phyloP scores from a whole-genome alignment of 2,113 vertebrate genomes.

The Mustela lutreola region DNA sequence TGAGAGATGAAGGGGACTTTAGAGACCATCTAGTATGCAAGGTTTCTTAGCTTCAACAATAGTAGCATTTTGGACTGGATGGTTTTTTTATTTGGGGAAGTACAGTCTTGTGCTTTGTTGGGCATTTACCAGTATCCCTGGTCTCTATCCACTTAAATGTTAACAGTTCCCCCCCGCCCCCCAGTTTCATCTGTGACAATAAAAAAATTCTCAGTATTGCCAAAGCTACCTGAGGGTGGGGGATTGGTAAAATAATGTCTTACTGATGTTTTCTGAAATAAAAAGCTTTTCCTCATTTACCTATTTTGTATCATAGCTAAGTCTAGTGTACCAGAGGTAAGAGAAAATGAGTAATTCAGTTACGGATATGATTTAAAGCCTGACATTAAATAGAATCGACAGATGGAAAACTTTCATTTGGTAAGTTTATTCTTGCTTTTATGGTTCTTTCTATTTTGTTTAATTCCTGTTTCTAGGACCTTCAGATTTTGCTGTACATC shows the following conservation, averaged over 20 bases:
- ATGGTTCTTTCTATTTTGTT: constrained; percentile 11
- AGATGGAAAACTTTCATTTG: not conserved
- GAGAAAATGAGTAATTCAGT: not conserved
- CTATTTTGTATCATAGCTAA: not conserved
- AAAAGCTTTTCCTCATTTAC: not conserved
- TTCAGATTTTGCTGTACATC: not conserved
- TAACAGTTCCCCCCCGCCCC: not conserved
- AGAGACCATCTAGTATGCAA: not conserved
- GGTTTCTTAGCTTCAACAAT: not conserved
- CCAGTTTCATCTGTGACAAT: not conserved
- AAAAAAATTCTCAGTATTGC: not conserved
- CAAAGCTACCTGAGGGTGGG: not conserved
- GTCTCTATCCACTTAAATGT: not conserved
- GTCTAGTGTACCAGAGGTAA: not conserved
- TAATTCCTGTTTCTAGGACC: not conserved
- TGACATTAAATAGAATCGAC: not conserved
- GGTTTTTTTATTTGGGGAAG: not conserved
- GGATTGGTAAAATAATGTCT: not conserved
- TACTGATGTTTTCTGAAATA: not conserved
- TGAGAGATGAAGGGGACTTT: not conserved
- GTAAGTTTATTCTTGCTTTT: not conserved
- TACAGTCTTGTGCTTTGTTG: not conserved
- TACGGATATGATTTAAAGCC: not conserved
- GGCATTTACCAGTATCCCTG: not conserved
- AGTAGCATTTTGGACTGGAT: not conserved